Evolutionary conservation across 1,140 invertebrate species (phyloP), one percentile per base, ranked within the genome.

Genomic region (Euwallacea similis): DNA sequence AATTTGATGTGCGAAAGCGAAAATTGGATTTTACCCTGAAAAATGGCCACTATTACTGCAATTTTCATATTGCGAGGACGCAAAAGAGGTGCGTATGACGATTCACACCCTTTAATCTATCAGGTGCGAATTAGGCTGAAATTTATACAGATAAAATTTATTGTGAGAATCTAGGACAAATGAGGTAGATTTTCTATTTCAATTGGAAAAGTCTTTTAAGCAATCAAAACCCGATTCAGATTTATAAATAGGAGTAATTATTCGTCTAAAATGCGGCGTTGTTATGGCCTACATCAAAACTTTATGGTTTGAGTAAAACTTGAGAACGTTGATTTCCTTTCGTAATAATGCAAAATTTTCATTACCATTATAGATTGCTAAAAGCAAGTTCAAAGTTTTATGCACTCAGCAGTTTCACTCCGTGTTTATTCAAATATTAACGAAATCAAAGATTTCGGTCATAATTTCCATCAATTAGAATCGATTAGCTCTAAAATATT

Each of bases 1-100:
- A 67, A 67, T 67, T 67, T 67, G 54, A 44, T 67, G 41, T 56
- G 65, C 11, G 41, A 42, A 42, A 56, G 65, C 46, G 46, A 50
- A 50, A 50, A 50, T 50, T 50, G 46, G 46, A 50, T 50, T 50
- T 50, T 10, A 7, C 46, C 46, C 46, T 50, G 46, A 50, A 50
- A 50, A 50, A 50, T 50, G 13, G 46, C 46, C 21, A 33, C 21
- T 33, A 33, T 33, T 33, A 33, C 21, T 33, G 21, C 4, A 33
- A 33, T 33, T 33, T 33, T 33, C 21, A 33, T 33, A 33, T 33
- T 33, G 21, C 21, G 21, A 33, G 21, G 21, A 33, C 21, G 21
- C 21, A 33, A 33, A 33, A 33, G 21, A 33, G 21, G 21, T 33
- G 21, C 21, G 21, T 33, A 33, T 33, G 21, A 33, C 21, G 21